These are phyloP conservation scores for Drosophila neocordata DNA, from an alignment of 1,140 invertebrate genomes.

Conservation along the genomic window DNA sequence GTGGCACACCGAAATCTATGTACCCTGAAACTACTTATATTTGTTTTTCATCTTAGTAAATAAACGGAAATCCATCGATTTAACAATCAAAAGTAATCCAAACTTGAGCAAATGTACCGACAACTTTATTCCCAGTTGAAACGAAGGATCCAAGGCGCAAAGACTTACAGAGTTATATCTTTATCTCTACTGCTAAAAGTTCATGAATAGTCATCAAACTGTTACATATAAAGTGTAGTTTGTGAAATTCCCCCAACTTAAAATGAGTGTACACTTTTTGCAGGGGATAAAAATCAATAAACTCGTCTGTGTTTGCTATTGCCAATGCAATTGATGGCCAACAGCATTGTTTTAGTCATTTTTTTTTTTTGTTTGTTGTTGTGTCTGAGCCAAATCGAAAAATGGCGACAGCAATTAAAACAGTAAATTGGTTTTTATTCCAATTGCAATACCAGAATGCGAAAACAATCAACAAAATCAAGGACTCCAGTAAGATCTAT, in stretches of 20 bases:
- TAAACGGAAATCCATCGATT: too few species aligned
- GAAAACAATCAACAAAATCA: neutral
- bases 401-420: conserved; percentile 48
- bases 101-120: too few species aligned
- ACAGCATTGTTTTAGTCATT: conserved; percentile 16
- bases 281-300: conserved; percentile 50
- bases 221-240: neutral
- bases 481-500: too few species aligned
- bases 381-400: conserved; percentile 1
- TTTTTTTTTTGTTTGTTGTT: conserved; percentile 1
- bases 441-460: neutral
- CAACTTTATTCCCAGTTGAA: too few species aligned
- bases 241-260: neutral
- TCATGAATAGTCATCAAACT: neutral
- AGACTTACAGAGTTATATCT: too few species aligned
- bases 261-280: conserved; percentile 4
- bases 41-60: too few species aligned
- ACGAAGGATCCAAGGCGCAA: too few species aligned
- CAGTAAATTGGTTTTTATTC: conserved; percentile 48
- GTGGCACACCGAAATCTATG: neutral
- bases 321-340: conserved; percentile 38
- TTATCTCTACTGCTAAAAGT: too few species aligned
- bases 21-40: neutral
- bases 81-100: too few species aligned
- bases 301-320: conserved; percentile 43